Conservation (phyloP, 2,113 vertebrate species). For the Phalacrocorax pelagicus region DNA sequence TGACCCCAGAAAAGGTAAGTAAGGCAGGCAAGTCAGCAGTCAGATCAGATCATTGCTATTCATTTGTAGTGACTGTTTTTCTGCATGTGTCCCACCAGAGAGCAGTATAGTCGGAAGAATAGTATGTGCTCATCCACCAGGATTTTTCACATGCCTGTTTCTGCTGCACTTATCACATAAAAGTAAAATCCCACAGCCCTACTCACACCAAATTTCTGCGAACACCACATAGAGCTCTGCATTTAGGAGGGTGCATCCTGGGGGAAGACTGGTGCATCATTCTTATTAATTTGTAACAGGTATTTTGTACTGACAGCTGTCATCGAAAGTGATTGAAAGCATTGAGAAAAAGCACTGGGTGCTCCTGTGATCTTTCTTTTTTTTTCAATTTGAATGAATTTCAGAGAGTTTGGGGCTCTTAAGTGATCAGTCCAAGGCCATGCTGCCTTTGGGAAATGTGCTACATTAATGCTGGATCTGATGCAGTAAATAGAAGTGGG, state of each 20-base stretch:
- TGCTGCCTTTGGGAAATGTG: not conserved
- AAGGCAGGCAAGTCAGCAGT: not conserved
- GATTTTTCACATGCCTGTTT: not conserved
- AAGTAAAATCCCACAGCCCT: not conserved
- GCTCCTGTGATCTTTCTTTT: not conserved
- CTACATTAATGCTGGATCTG: not conserved
- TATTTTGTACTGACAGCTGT: not conserved
- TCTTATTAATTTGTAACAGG: not conserved
- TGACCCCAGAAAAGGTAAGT: not conserved
- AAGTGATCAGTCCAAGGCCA: not conserved
- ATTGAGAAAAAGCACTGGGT: not conserved
- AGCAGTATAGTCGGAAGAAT: constrained; percentile 54
- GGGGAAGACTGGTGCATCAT: not conserved
- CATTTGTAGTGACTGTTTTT: constrained; percentile 7
- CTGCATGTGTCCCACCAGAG: not conserved
- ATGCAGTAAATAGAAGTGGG: not conserved
- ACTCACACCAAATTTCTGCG: not conserved
- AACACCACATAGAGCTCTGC: not conserved
- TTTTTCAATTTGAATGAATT: not conserved
- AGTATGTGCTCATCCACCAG: not conserved
- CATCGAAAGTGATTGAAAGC: not conserved
- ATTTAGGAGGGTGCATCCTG: not conserved
- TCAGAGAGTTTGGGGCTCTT: not conserved
- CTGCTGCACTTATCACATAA: not conserved
- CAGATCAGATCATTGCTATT: not conserved